Conservation (phyloP, 1,140 invertebrate genomes). For the Neodiprion lecontei region DNA sequence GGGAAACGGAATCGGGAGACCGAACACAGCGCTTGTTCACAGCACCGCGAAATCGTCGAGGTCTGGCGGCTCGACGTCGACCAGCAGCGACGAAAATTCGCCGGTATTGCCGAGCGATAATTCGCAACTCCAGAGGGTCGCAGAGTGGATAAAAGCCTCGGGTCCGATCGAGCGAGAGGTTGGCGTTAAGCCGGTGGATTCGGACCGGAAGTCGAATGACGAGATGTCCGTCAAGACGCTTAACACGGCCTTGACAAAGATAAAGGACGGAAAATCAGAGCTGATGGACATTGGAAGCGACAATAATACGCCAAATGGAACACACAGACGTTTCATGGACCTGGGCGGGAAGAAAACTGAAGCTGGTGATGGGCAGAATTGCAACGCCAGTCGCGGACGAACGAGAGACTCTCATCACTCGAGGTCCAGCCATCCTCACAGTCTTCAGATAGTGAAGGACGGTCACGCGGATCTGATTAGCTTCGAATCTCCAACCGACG, state of each 20-base stretch:
- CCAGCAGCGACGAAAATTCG: conserved; percentile 50
- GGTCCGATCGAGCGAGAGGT: conserved; percentile 6
- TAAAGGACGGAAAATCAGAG: neutral
- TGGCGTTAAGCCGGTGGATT: too few relatives aligned
- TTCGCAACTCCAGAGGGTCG: conserved; percentile 69
- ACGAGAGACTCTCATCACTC: too few relatives aligned
- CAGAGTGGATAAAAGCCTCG: conserved; percentile 69
- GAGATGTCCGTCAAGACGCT: neutral
- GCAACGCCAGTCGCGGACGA: neutral
- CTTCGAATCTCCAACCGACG: conserved; percentile 45
- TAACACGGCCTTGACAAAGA: neutral
- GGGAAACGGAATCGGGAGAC: conserved; percentile 22
- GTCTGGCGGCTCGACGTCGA: conserved; percentile 45
- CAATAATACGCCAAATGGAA: neutral
- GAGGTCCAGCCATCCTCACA: too few relatives aligned
- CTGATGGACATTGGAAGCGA: neutral
- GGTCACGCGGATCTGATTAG: conserved; percentile 46
- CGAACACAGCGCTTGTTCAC: conserved; percentile 56
- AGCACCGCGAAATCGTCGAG: conserved; percentile 31
- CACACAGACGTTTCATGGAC: neutral
- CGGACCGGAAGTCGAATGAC: neutral
- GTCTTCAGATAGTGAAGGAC: too few relatives aligned
- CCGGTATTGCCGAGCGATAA: conserved; percentile 43
- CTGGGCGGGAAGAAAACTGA: neutral
- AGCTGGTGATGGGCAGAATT: neutral